Evolutionary conservation across 2,888 invertebrate genomes (phyloP).

Genomic region (Heliconius erato): DNA sequence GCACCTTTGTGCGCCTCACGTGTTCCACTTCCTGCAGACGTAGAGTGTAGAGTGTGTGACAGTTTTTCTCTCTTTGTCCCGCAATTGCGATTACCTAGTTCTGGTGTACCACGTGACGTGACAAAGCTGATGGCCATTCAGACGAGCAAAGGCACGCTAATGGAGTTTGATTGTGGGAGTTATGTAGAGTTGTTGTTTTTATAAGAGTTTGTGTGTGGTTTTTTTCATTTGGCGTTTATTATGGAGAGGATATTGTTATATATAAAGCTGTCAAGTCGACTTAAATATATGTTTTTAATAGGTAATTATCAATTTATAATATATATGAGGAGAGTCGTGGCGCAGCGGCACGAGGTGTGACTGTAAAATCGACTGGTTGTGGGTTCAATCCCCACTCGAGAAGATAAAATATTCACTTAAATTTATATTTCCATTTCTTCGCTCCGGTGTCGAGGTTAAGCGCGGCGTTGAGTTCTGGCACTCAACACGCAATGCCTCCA

Average conservation of each 20-base stretch:
- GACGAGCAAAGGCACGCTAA: conserved; percentile 31
- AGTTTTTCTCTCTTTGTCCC: conserved; percentile 49
- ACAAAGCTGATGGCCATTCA: conserved; percentile 45
- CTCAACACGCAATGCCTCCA: too few relatives aligned
- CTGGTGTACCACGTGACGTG: conserved; percentile 40
- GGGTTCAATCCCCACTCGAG: too few relatives aligned
- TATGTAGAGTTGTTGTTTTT: neutral
- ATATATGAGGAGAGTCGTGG: too few relatives aligned
- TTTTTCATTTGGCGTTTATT: neutral
- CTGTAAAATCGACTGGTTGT: too few relatives aligned
- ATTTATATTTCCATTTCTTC: too few relatives aligned
- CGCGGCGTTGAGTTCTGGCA: too few relatives aligned
- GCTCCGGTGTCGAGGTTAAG: too few relatives aligned
- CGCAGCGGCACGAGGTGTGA: too few relatives aligned
- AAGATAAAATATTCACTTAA: too few relatives aligned
- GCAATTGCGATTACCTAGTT: conserved; percentile 47
- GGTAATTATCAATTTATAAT: too few relatives aligned
- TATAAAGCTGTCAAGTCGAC: neutral
- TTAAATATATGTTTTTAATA: too few relatives aligned
- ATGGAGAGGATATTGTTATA: neutral
- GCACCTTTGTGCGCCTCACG: conserved; percentile 50
- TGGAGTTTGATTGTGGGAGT: conserved; percentile 14
- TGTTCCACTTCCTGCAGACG: conserved; percentile 51
- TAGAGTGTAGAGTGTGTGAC: conserved; percentile 46
- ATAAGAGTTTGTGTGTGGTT: neutral